Evolutionary conservation across 2,888 invertebrate species (phyloP), one percentile per base, ranked within the genome.

Genomic region (Drosophila limbata): DNA sequence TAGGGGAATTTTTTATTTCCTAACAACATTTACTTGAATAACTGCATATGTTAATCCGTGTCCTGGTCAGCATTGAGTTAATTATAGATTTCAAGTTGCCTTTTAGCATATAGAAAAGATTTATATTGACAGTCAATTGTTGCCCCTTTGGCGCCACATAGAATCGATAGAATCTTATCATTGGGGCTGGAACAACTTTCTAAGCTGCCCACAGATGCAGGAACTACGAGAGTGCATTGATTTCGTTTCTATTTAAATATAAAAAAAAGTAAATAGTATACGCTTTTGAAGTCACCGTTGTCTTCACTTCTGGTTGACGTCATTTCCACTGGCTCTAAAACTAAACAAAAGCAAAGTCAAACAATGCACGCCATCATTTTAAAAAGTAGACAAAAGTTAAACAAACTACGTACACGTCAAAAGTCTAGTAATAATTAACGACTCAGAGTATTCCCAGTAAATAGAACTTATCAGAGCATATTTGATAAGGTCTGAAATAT

Each of bases 331-430:
- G 37, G 44, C 21, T 44, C 40, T n/a, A 53, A 25, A 62, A 52
- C 52, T 44, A 57, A 62, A 69, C 31, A 62, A 56, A 51, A 47
- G 42, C 19, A 35, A 55, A 37, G 45, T 37, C 39, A 19, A 65
- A 55, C 64, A 53, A 60, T 35, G 50, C 70, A 71, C 70, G 63
- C 53, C 42, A 69, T 63, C 47, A 50, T 45, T 47, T 69, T 31
- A 51, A 52, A 52, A 33, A 17, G 3, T 33, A 31, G 31, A 48
- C 28, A 51, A 53, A 59, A 64, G 42, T 52, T 47, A 48, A 60
- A 28, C 52, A 60, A 63, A 50, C 48, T 21, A 39, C 17, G 21
- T 33, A 15, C 13, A 31, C 40, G 1, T 44, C 21, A 15, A 35
- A 35, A 51, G n/a, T 39, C 33, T 51, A 44, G 55, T 33, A 11